Base-by-base conservation (phyloP, 2,113 vertebrate genomes). In the Pimephales promelas region DNA sequence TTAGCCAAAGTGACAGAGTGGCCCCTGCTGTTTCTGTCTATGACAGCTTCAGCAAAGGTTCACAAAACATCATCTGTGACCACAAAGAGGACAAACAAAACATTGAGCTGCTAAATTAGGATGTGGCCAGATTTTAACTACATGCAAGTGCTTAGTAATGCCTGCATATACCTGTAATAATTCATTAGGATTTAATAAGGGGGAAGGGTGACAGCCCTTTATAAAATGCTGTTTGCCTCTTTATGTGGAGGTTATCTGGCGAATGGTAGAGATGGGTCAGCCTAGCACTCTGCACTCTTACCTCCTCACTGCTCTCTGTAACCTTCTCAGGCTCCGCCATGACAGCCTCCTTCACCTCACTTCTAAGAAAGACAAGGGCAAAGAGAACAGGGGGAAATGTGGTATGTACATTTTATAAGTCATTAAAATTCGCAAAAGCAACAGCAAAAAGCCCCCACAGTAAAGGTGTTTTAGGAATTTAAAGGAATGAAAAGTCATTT, bases 251-350 rank as follows among this genome's bases (percentile, higher is more conserved):
- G 56, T 16, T 73, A 31, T 43, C 54, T 31, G 34, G 56, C 20
- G 24, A 52, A 61, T 14, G 56, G 72, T 77, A 47, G 61, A 71
- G 61, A 45, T 77, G 43, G 66, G 24, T 43, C 26, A 26, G 43
- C 82, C 82, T 5, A 26, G 49, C 66, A 61, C 82, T 68, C 71
- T 10, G 70, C 16, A 24, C 64, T 40, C 91, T 93, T 93, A 95
- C 94, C 93, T 95, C 94, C 86, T 94, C 93, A 3, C 66, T 88
- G 86, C 85, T 84, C 64, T 92, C 92, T 36, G 84, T 49, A 83
- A 78, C 73, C 86, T 90, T 92, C 82, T 94, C 92, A 79, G 92
- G 70, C 77, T 95, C 92, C 24, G 88, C 85, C 91, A 91, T 91
- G 59, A 86, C 89, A 72, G 78, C 78, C 43, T 92, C 92, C 83